A percentile compares a stretch with the other conserved stretches of the same genome.
These are phyloP conservation scores for Stegodyphus mimosarum DNA, from an alignment of 1,140 invertebrate species.

Conservation along the genomic window DNA sequence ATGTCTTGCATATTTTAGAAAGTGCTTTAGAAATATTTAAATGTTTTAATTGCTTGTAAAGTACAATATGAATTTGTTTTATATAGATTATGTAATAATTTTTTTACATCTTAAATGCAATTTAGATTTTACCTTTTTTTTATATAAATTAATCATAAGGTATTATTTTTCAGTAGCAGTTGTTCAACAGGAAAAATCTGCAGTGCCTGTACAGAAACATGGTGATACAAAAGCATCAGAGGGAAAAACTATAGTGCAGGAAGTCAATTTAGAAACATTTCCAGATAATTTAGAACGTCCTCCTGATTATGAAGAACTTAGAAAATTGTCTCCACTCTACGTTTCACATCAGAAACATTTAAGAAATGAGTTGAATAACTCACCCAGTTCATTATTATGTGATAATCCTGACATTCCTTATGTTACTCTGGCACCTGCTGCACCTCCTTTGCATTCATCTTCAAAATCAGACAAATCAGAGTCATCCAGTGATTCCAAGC, in stretches of 20 bases:
- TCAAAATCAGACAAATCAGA: conserved; percentile 48
- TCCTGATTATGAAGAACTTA: conserved; percentile 59
- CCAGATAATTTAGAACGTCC: conserved; percentile 62
- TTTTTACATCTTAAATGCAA: neutral
- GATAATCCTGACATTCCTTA: conserved; percentile 64
- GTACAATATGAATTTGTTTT: neutral
- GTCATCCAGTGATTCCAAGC: conserved; percentile 33
- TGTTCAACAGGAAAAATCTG: conserved; percentile 42
- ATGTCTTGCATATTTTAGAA: too few relatives aligned
- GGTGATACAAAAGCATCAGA: neutral
- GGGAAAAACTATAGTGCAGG: conserved; percentile 39
- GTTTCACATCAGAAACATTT: conserved; percentile 41
- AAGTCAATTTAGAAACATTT: conserved; percentile 62
- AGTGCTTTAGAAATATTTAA: too few relatives aligned
- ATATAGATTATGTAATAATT: neutral
- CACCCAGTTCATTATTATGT: conserved; percentile 67
- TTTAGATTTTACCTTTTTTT: neutral
- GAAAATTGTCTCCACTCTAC: conserved; percentile 35
- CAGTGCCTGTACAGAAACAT: neutral
- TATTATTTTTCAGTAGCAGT: conserved; percentile 16
- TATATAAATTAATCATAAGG: neutral
- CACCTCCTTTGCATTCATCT: conserved; percentile 64
- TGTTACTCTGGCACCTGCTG: conserved; percentile 64
- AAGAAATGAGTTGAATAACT: conserved; percentile 61
- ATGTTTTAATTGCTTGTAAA: too few relatives aligned